Evolutionary conservation across 2,113 vertebrate genomes (phyloP), one percentile per base, ranked within the genome.

Genomic region (Rutilus rutilus): DNA sequence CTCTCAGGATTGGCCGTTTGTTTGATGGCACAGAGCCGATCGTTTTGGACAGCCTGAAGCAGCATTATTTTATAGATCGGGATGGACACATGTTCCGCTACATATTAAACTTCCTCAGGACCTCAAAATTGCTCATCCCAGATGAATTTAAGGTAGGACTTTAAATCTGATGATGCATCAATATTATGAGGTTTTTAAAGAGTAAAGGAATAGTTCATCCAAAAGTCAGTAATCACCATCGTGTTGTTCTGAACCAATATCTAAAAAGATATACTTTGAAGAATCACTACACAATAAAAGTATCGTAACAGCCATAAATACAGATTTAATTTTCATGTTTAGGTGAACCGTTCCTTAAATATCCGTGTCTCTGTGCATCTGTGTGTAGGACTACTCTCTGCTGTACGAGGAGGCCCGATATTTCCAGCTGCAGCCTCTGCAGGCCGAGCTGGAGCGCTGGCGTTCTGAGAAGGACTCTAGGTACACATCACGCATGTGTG

Each of bases 41-140:
- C 25, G 98, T 99, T 87, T 89, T 99, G 94, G 98, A 99, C 95
- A 97, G 97, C 89, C 94, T 99, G 87, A 99, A 98, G 92, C 98
- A 98, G 85, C 97, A 98, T 93, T 99, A 99, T 93, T 99, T 99
- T 94, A 98, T 99, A 27, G 98, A 99, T 91, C 96, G 98, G 39
- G 98, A 99, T 2, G 98, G 98, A 11, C 96, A 97, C 86, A 99
- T 98, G 94, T 99, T 99, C 93, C 97, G 97, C 86, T 98, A 97
- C 78, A 95, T 99, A 87, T 95, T 99, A 76, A 99, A 98, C 93
- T 99, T 99, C 94, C 96, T 99, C 85, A 94, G 98, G 89, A 98
- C 98, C 1, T 97, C 97, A 12, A 99, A 97, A 87, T 94, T 99
- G 78, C 96, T 98, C 88, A 94, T 99, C 83, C 98, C 98, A 0